Evolutionary conservation across 2,113 vertebrate genomes (phyloP), one percentile per base, ranked within the genome.

Genomic region (Vanacampus margaritifer): DNA sequence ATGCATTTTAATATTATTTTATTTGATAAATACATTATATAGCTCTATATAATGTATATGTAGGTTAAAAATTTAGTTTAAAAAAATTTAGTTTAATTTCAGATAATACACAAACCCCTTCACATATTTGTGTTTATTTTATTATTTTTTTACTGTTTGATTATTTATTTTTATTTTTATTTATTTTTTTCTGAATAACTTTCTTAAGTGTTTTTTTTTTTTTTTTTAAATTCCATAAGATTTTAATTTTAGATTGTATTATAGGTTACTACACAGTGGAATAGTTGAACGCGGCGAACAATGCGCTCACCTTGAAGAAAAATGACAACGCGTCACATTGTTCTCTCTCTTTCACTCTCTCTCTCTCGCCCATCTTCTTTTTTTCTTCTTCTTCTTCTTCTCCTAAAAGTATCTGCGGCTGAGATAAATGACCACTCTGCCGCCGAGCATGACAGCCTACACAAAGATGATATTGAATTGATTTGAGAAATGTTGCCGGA

Each of bases 401-500:
- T 46, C 8, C 88, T 86, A 88, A 90, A 92, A 92, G 90, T 93
- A 91, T 92, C 91, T 91, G 88, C 91, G 91, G 91, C 90, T 89
- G 89, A 92, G 92, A 93, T 92, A 93, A 93, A 93, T 92, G 91
- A 90, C 89, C 84, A 76, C 83, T 89, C 88, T 85, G 82, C 81
- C 88, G 86, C 79, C 64, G 91, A 92, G 93, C 94, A 94, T 94
- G 93, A 94, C 94, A 94, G 92, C 92, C 93, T 92, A 94, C 92
- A 93, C 91, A 93, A 94, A 95, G 90, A 93, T 92, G 91, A 94
- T 93, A 94, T 94, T 93, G 92, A 93, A 91, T 94, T 91, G 93
- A 95, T 95, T 95, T 94, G 92, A 93, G 92, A 94, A 95, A 94
- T 93, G 92, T 91, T 89, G 89, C 92, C 90, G 90, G 90, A 93